Percentiles rank a stretch among this genome's conserved stretches.
Conservation (phyloP, 1,140 invertebrate species). For the Dreissena polymorpha region DNA sequence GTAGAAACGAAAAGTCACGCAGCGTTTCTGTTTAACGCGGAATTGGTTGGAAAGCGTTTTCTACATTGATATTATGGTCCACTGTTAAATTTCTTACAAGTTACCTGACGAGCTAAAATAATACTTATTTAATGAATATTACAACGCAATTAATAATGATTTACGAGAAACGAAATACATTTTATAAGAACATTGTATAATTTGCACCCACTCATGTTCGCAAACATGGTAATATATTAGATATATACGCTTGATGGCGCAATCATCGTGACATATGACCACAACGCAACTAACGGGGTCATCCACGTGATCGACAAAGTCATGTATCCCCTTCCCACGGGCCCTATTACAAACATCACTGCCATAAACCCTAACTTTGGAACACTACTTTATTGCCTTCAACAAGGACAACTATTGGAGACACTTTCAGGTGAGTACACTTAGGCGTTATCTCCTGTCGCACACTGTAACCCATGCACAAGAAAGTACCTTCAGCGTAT, state of each 20-base stretch:
- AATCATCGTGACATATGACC: slow-evolving; percentile 71
- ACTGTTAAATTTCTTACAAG: no score
- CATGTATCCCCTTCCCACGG: slow-evolving; percentile 54
- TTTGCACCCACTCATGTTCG: neutral
- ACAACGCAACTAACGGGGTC: slow-evolving; percentile 77
- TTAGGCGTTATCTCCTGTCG: neutral
- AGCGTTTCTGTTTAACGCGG: no score
- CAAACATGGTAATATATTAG: slow-evolving; percentile 5
- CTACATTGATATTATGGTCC: no score
- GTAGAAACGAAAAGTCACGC: no score
- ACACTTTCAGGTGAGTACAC: slow-evolving; percentile 41
- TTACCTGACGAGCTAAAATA: no score
- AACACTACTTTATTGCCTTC: slow-evolving; percentile 53
- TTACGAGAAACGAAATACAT: neutral
- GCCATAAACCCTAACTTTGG: slow-evolving; percentile 26
- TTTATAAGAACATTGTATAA: neutral
- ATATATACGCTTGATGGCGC: slow-evolving; percentile 77
- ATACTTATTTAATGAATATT: no score
- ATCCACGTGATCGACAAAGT: slow-evolving; percentile 75
- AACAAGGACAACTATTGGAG: slow-evolving; percentile 44
- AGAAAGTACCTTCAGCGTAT: no score
- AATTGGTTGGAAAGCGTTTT: no score
- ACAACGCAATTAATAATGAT: no score
- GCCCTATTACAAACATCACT: slow-evolving; percentile 39
- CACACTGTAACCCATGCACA: no score